These are phyloP conservation scores for Aspidiotus destructor DNA, from an alignment of 2,888 invertebrate species.

Conservation along the genomic window DNA sequence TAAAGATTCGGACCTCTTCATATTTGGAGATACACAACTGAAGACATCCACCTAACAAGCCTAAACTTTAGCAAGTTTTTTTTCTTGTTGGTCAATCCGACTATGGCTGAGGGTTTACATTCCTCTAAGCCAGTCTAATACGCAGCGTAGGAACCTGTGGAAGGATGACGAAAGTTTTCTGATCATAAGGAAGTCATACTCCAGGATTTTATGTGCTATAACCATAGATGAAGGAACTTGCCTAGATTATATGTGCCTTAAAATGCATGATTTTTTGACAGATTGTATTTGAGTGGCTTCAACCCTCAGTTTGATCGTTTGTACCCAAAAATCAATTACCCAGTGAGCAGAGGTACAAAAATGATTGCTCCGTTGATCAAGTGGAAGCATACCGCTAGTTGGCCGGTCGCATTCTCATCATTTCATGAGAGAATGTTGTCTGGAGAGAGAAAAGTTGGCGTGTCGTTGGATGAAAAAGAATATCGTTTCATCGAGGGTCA, in stretches of 20 bases:
- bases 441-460: slow-evolving; percentile 29
- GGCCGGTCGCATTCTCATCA: slow-evolving; percentile 53
- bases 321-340: slow-evolving; percentile 65
- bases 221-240: neutral
- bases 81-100: too few relatives aligned
- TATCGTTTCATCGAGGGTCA: slow-evolving; percentile 34
- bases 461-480: slow-evolving; percentile 33
- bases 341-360: slow-evolving; percentile 77
- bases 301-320: slow-evolving; percentile 63
- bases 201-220: too few relatives aligned
- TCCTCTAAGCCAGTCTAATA: too few relatives aligned
- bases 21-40: too few relatives aligned
- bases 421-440: slow-evolving; percentile 54
- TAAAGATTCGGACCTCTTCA: too few relatives aligned
- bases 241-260: neutral
- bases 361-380: slow-evolving; percentile 71
- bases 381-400: slow-evolving; percentile 76
- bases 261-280: slow-evolving; percentile 36
- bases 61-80: too few relatives aligned
- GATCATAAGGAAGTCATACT: too few relatives aligned
- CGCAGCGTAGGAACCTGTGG: too few relatives aligned
- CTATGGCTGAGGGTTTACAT: too few relatives aligned
- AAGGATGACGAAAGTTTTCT: too few relatives aligned
- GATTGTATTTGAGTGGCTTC: slow-evolving; percentile 63
- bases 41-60: too few relatives aligned